phyloP scores from a whole-genome alignment of 2,113 vertebrate genomes.

The Paradoxurus hermaphroditus region DNA sequence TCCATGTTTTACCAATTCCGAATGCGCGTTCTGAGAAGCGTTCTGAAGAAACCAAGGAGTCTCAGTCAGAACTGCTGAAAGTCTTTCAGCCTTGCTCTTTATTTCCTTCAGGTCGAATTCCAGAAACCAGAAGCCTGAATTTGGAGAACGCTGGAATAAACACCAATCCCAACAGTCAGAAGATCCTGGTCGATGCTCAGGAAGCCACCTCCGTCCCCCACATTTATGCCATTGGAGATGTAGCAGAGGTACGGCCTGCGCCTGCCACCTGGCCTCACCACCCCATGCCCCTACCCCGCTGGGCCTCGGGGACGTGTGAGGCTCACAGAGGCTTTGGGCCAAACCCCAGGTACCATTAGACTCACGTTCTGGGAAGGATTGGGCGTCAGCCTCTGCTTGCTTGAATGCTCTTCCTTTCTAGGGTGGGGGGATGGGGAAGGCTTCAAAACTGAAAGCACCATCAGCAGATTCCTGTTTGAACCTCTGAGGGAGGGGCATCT shows the following conservation, averaged over 20 bases:
- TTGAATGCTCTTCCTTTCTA: background rate
- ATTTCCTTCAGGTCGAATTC: constrained; percentile 86
- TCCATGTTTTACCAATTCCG: background rate
- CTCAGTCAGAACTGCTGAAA: background rate
- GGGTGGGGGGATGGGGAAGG: background rate
- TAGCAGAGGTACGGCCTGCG: constrained; percentile 84
- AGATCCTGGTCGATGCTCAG: constrained; percentile 87
- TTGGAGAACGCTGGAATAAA: constrained; percentile 87
- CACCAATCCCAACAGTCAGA: constrained; percentile 85
- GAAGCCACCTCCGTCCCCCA: constrained; percentile 92
- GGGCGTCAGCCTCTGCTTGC: background rate
- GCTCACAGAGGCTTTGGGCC: background rate
- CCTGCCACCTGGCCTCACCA: background rate
- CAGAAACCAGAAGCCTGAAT: constrained; percentile 87
- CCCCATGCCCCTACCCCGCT: background rate
- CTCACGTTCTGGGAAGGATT: background rate
- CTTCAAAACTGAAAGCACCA: background rate
- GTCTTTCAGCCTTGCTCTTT: background rate
- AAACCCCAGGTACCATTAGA: background rate
- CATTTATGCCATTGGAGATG: constrained; percentile 94
- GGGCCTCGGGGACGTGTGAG: background rate
- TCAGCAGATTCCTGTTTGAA: background rate
- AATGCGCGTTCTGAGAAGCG: background rate
- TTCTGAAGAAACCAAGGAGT: background rate
- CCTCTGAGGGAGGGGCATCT: background rate